Percentiles rank a stretch among this genome's conserved stretches.
Evolutionary conservation across 2,888 invertebrate species (phyloP).

Genomic region (Brachypalpus laphriformis): DNA sequence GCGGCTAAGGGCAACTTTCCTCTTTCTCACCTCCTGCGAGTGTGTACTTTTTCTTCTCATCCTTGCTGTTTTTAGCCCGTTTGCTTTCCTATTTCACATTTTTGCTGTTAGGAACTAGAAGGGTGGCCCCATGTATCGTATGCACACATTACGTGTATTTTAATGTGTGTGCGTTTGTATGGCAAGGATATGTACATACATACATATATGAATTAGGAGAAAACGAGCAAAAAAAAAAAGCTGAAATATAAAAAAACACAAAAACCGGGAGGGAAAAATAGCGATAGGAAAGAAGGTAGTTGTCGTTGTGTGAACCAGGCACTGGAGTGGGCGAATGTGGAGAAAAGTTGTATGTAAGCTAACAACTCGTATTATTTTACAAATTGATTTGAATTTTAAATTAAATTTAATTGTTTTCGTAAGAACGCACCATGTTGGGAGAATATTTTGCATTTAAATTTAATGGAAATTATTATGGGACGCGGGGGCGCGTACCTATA

Average conservation of each 20-base stretch:
- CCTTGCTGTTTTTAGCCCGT: conserved; percentile 40
- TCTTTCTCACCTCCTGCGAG: conserved; percentile 26
- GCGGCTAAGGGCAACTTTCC: conserved; percentile 77
- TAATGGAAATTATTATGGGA: conserved; percentile 9
- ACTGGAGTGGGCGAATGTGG: conserved; percentile 33
- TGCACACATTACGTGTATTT: conserved; percentile 55
- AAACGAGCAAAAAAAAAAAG: conserved; percentile 62
- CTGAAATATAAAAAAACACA: conserved; percentile 41
- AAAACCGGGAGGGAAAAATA: conserved; percentile 49
- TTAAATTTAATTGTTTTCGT: conserved; percentile 70
- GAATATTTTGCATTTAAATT: conserved; percentile 40
- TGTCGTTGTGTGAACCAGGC: conserved; percentile 35
- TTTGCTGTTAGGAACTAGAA: conserved; percentile 72
- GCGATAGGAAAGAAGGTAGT: conserved; percentile 60
- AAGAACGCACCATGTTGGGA: conserved; percentile 13
- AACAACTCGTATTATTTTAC: conserved; percentile 72
- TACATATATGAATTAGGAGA: conserved; percentile 73
- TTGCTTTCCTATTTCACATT: conserved; percentile 62
- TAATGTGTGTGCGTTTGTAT: conserved; percentile 46
- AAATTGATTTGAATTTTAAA: conserved; percentile 74
- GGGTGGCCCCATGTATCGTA: conserved; percentile 67
- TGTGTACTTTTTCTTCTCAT: conserved; percentile 39
- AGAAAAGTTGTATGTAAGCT: conserved; percentile 65
- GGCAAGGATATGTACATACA: conserved; percentile 66
- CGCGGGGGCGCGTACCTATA: not conserved